Evolutionary conservation across 2,113 vertebrate genomes (phyloP).

Genomic region (Tylochromis polylepis): DNA sequence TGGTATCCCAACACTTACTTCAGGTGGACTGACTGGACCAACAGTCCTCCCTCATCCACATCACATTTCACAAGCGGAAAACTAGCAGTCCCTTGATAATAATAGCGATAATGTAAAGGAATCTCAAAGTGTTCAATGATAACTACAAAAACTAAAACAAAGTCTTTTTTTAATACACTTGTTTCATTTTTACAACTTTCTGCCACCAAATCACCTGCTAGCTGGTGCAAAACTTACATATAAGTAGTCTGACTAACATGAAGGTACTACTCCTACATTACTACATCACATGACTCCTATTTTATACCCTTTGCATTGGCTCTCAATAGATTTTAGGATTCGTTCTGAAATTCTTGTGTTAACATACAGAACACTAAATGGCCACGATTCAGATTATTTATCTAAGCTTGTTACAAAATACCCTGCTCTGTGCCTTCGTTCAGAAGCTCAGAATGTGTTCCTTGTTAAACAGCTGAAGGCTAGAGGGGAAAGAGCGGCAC

Average conservation of each 20-base stretch:
- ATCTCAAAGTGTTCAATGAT: no score
- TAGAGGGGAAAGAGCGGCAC: background rate
- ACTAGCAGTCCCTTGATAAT: fast-evolving
- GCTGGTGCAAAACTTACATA: background rate
- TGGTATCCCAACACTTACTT: slow-evolving; percentile 19
- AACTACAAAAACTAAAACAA: no score
- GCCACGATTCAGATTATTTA: background rate
- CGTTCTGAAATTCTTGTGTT: background rate
- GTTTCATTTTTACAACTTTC: background rate
- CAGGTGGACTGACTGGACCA: background rate
- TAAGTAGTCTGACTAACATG: background rate
- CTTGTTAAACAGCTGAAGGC: no score
- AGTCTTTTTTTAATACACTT: background rate
- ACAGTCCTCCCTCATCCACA: slow-evolving; percentile 13
- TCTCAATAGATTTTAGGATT: background rate
- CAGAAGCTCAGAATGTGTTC: no score
- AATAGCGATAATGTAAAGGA: background rate
- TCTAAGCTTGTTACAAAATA: no score
- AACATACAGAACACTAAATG: background rate
- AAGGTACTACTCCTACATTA: background rate
- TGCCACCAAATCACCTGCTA: background rate
- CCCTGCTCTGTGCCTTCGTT: no score
- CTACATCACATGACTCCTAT: background rate
- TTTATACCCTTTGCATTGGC: background rate
- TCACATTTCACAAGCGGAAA: background rate